Conservation (phyloP, 37 sponge, comb jelly and placozoan genomes). For the Chondrosia reniformis region DNA sequence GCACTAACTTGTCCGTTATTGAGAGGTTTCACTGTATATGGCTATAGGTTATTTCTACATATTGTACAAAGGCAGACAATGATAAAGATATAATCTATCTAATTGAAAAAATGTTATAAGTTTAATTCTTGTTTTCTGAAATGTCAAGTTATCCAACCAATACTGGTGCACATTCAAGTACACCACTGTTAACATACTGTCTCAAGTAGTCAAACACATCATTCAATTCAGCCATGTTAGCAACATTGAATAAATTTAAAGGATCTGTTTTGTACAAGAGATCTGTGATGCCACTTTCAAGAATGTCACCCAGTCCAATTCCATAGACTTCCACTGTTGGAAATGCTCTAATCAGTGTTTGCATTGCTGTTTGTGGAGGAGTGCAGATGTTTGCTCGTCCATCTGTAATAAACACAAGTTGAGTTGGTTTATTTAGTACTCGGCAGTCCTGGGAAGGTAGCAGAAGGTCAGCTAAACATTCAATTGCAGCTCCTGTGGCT, state of each 20-base stretch:
- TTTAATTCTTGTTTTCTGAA: no score
- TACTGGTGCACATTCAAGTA: background rate
- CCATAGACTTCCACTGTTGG: background rate
- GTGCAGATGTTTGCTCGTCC: background rate
- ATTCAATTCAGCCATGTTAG: background rate
- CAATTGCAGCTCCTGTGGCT: background rate
- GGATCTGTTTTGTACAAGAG: background rate
- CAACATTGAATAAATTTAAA: background rate
- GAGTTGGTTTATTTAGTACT: background rate
- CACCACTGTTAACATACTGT: background rate
- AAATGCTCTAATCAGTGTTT: background rate
- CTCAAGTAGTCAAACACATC: background rate
- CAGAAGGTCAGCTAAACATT: background rate
- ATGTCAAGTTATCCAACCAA: no score
- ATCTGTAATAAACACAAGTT: background rate
- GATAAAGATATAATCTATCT: no score
- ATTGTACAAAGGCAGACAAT: no score
- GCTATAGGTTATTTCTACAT: no score
- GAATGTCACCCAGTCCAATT: background rate
- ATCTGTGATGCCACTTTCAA: background rate
- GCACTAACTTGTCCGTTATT: no score
- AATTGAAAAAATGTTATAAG: no score
- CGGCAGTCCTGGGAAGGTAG: conserved; percentile 1
- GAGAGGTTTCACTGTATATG: no score
- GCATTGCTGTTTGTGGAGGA: background rate